Evolutionary conservation across 2,113 vertebrate genomes (phyloP).

Genomic region (Actenoides hombroni): DNA sequence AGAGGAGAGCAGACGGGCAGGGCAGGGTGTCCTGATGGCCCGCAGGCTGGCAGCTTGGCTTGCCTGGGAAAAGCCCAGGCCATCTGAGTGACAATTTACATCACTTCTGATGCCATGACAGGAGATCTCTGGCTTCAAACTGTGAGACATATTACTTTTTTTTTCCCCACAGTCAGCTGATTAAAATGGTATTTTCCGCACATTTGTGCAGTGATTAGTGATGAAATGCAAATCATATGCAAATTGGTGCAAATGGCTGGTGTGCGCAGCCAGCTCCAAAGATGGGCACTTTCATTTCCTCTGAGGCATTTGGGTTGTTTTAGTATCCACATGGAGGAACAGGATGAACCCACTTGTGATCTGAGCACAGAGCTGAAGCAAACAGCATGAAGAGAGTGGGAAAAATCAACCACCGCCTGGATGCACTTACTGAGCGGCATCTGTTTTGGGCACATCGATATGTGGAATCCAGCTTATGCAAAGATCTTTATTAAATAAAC

Average conservation of each 20-base stretch:
- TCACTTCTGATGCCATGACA: not conserved
- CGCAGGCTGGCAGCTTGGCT: not conserved
- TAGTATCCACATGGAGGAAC: not conserved
- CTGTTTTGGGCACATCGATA: not conserved
- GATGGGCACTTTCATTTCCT: not conserved
- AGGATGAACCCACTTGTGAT: not conserved
- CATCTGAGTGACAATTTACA: not conserved
- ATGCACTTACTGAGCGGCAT: not conserved
- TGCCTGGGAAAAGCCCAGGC: not conserved
- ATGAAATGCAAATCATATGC: conserved; percentile 47
- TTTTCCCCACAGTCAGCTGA: conserved; percentile 45
- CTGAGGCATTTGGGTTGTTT: not conserved
- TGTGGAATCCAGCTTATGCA: not conserved
- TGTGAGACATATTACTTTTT: not conserved
- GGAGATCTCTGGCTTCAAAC: not conserved
- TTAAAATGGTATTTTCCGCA: not conserved
- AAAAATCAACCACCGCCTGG: not conserved
- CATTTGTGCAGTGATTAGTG: conserved; percentile 18
- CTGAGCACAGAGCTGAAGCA: not conserved
- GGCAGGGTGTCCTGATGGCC: not conserved
- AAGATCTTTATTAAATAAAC: not conserved
- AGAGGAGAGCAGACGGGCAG: not conserved
- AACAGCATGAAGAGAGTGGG: rapidly evolving
- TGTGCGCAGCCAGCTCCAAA: conserved; percentile 6
- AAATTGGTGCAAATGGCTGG: conserved; percentile 8